Conservation (phyloP, 2,113 vertebrate genomes). For the Alethe diademata region DNA sequence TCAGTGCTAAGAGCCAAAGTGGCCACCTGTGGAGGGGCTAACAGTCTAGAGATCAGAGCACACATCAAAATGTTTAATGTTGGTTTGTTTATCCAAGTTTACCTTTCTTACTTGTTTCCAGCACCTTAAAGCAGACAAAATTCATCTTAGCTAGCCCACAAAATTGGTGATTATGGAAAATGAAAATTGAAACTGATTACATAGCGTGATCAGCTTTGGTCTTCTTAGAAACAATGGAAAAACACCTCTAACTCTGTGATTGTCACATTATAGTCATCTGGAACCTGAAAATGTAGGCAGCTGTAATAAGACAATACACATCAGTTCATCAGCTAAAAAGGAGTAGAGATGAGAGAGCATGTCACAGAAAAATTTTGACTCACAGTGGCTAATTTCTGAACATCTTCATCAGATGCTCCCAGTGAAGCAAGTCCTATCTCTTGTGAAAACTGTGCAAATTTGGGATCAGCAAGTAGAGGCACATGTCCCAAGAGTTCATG, state of each 20-base stretch:
- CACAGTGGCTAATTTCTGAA: conserved; percentile 97
- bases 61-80: not conserved
- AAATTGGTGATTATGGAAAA: not conserved
- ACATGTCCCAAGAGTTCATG: conserved; percentile 97
- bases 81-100: not conserved
- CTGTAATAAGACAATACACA: not conserved
- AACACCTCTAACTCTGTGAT: not conserved
- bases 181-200: not conserved
- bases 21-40: not conserved
- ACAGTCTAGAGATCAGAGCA: not conserved
- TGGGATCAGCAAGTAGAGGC: conserved; percentile 93
- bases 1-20: not conserved
- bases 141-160: not conserved
- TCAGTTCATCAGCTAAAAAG: not conserved
- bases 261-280: not conserved
- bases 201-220: not conserved
- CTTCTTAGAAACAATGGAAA: not conserved
- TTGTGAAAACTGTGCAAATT: conserved; percentile 97
- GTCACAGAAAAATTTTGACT: conserved; percentile 67
- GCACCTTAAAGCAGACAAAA: not conserved
- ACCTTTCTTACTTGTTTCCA: not conserved
- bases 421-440: conserved; percentile 96
- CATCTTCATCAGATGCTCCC: conserved; percentile 92
- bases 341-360: not conserved
- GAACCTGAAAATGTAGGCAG: not conserved